A percentile compares a stretch with the other conserved stretches of the same genome.
Conservation (phyloP, 2,797 vertebrate genomes). For the Acomys russatus region DNA sequence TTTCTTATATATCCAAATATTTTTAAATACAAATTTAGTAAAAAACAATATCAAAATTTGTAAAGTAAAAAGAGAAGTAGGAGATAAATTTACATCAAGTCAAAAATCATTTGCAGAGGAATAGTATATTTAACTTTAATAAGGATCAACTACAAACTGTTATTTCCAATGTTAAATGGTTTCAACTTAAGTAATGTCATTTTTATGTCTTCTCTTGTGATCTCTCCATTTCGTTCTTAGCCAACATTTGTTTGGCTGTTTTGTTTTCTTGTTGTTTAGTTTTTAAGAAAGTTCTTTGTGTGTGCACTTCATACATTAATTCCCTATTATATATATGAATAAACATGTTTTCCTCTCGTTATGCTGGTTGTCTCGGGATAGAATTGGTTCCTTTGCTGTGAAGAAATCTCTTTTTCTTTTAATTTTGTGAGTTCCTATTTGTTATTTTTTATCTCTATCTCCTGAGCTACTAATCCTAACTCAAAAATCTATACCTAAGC, state of each 20-base stretch:
- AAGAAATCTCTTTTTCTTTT: not conserved
- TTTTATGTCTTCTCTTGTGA: not conserved
- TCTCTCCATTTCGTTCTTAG: not conserved
- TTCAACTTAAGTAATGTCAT: not conserved
- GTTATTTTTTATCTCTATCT: not conserved
- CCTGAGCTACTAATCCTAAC: not conserved
- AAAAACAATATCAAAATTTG: not conserved
- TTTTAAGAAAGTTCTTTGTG: not conserved
- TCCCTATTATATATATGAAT: not conserved
- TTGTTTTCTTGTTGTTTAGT: not conserved
- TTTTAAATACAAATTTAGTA: not conserved
- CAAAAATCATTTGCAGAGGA: conserved; percentile 10
- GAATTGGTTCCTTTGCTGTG: not conserved
- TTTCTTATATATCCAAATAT: not conserved
- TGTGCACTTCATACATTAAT: not conserved
- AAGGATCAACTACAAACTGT: not conserved
- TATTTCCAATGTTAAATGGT: not conserved
- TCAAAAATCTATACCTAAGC: too few relatives aligned
- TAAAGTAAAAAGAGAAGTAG: not conserved
- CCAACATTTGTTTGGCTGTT: too few relatives aligned
- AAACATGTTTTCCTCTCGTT: not conserved
- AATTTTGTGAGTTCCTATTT: not conserved
- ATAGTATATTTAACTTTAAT: not conserved
- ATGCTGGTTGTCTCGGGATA: not conserved
- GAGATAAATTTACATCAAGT: not conserved